These are phyloP conservation scores for Dasyprocta punctata DNA, from an alignment of 2,113 vertebrate genomes.

Conservation along the genomic window DNA sequence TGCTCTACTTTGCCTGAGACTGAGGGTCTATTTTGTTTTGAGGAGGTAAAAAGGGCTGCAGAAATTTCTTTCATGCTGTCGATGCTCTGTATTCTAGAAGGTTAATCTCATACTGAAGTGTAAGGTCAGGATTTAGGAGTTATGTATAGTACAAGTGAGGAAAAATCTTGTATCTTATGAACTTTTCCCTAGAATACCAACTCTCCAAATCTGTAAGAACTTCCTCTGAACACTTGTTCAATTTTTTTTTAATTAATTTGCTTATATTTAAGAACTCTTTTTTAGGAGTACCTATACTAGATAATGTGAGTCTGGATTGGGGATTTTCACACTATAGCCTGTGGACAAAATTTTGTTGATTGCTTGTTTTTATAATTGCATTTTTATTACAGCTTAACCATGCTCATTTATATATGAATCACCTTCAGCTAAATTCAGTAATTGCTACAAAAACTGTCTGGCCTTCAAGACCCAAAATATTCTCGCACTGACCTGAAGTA, in stretches of 20 bases:
- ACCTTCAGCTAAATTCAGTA: not conserved
- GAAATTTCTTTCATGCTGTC: not conserved
- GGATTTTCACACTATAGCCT: not conserved
- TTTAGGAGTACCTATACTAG: not conserved
- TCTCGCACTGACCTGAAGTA: not conserved
- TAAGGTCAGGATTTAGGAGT: not conserved
- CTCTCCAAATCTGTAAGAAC: not conserved
- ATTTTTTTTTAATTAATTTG: not conserved
- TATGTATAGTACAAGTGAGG: not conserved
- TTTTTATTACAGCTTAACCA: not conserved
- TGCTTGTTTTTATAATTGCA: not conserved
- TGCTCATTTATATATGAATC: not conserved
- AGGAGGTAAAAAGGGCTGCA: not conserved
- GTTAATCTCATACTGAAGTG: not conserved
- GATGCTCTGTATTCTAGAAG: not conserved
- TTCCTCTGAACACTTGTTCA: not conserved
- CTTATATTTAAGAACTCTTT: not conserved
- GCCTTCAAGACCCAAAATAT: not conserved
- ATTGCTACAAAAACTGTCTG: not conserved
- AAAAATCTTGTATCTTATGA: not conserved
- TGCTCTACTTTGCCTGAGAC: constrained; percentile 30
- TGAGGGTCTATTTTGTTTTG: constrained; percentile 11
- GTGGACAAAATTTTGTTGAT: not conserved
- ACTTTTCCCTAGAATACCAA: not conserved
- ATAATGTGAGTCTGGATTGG: not conserved